phyloP scores from a whole-genome alignment of 2,113 vertebrate species.

The Dasyprocta punctata region DNA sequence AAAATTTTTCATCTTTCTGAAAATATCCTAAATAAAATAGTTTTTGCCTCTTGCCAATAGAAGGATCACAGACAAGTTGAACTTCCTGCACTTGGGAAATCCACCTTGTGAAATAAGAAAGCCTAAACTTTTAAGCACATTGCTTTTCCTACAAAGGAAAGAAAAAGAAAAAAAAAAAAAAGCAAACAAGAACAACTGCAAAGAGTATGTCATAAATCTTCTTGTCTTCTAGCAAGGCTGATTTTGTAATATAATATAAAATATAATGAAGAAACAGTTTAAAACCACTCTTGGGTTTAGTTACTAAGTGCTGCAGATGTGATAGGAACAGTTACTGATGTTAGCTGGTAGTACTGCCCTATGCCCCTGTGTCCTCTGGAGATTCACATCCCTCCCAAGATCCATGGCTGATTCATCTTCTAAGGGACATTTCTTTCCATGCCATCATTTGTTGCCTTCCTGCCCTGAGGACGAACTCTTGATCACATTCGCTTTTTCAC shows the following conservation, averaged over 20 bases:
- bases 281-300: background rate
- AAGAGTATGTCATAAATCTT: background rate
- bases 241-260: background rate
- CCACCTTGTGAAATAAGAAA: background rate
- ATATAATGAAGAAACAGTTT: background rate
- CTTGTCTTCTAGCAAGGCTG: background rate
- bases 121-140: background rate
- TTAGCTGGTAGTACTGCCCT: background rate
- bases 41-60: background rate
- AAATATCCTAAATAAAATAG: background rate
- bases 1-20: background rate
- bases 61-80: background rate
- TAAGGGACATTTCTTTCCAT: accelerated
- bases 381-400: background rate
- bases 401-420: background rate
- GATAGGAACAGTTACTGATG: accelerated
- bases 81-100: background rate
- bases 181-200: background rate
- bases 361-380: background rate
- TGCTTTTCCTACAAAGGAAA: background rate
- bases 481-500: background rate
- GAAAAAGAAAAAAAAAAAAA: background rate
- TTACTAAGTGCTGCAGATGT: background rate
- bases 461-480: background rate
- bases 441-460: background rate